Evolutionary conservation across 2,888 invertebrate genomes (phyloP).

Genomic region (Deilephila porcellus): DNA sequence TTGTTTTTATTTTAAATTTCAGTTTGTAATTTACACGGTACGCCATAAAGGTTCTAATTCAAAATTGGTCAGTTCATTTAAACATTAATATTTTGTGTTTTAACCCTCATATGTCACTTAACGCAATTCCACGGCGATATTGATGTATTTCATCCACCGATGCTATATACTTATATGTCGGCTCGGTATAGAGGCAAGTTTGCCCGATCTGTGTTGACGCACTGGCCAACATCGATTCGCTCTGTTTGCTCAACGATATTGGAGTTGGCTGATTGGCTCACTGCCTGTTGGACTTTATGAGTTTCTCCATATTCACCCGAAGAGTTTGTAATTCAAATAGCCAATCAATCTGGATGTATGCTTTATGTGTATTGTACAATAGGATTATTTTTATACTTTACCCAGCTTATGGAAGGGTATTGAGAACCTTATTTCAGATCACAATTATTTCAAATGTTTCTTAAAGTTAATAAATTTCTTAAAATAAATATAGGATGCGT

Average conservation of each 20-base stretch:
- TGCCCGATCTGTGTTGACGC: constrained; percentile 56
- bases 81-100: background rate
- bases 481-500: too few species aligned
- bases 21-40: too few species aligned
- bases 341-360: constrained; percentile 13
- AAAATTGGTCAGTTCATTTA: too few species aligned
- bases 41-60: too few species aligned
- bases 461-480: too few species aligned
- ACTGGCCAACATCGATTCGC: constrained; percentile 62
- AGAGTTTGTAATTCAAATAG: constrained; percentile 23
- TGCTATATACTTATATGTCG: constrained; percentile 30
- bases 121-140: background rate
- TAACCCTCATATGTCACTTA: background rate
- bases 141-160: background rate
- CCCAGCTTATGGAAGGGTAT: background rate
- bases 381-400: background rate
- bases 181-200: constrained; percentile 39
- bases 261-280: constrained; percentile 78
- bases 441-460: too few species aligned
- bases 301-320: constrained; percentile 14
- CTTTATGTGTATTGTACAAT: background rate
- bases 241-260: constrained; percentile 73
- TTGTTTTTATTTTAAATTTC: too few species aligned
- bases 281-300: constrained; percentile 54
- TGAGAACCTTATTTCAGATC: background rate